Base-by-base conservation (phyloP, 1,140 invertebrate genomes). In the Pararge aegeria region DNA sequence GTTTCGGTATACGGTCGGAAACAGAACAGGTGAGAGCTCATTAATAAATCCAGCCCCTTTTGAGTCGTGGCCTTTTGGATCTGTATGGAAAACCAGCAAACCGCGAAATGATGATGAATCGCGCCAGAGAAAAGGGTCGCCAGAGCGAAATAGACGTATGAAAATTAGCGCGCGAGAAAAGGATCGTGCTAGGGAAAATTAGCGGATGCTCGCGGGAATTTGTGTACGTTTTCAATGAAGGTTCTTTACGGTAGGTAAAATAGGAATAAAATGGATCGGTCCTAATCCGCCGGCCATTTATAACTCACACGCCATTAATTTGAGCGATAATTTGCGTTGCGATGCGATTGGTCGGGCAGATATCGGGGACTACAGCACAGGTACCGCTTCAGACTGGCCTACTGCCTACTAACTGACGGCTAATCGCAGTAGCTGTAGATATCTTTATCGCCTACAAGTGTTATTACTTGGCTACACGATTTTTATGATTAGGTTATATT, bases 221-320 rank as follows among this genome's bases (percentile, higher is more conserved):
- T 88, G 85, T 85, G 81, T 88, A 83, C 74, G 80, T 80, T 87
- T 86, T 87, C 86, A 89, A 87, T 89, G 83, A 87, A 85, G 78
- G 73, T 77, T 84, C 86, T 87, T 87, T 80, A 84, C 80, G 75
- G 80, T 84, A 85, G 84, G 82, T 86, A 89, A 87, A 86, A 86
- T 85, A 82, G 83, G 83, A 86, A 85, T 84, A 87, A 87, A 89
- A 86, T 72, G 80, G 82, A 84, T 82, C 77, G 78, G 21, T 63
- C 79, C 74, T 89, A 89, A 87, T 89, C 84, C 83, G 66, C 52
- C 76, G 75, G 78, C 84, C 84, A 89, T 89, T 86, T 89, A 89
- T 86, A 89, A 81, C 81, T 87, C 76, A 89, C 86, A 89, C 81
- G 76, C 86, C 86, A 89, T 89, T 87, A 89, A 89, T 86, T 89